Evolutionary conservation across 2,113 vertebrate species (phyloP).

Genomic region (Damaliscus lunatus): DNA sequence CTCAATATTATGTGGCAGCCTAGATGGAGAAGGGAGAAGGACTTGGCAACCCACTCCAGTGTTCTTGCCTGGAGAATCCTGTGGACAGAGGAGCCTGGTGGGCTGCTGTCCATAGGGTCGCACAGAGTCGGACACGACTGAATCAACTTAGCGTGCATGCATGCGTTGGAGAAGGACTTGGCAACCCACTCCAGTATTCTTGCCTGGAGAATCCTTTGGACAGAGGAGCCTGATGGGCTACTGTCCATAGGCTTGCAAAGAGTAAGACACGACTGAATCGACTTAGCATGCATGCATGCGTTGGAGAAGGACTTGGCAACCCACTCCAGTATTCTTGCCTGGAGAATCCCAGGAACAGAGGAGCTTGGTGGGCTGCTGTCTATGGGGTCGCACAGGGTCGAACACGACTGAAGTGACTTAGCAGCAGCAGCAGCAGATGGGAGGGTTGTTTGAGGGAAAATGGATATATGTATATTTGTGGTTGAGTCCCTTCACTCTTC

Average conservation of each 20-base stretch:
- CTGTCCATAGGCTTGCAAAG: too few species aligned
- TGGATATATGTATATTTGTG: background rate
- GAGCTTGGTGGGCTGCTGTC: background rate
- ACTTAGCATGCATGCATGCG: background rate
- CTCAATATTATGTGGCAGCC: background rate
- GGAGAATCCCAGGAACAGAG: background rate
- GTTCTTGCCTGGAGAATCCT: background rate
- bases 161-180: background rate
- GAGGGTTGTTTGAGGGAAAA: background rate
- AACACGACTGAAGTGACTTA: background rate
- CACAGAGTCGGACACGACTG: accelerated
- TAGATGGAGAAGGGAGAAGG: background rate
- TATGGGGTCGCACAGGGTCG: accelerated
- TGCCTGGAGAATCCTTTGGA: background rate
- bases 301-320: background rate
- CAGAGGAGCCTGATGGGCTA: background rate
- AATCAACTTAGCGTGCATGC: background rate
- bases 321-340: background rate
- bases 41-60: background rate
- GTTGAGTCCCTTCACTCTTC: background rate
- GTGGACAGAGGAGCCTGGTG: background rate
- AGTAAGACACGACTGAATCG: background rate
- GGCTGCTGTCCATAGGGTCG: accelerated
- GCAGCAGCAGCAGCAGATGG: background rate
- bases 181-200: background rate